Evolutionary conservation across 2,113 vertebrate species (phyloP), one percentile per base, ranked within the genome.

Genomic region (Piprites chloris): DNA sequence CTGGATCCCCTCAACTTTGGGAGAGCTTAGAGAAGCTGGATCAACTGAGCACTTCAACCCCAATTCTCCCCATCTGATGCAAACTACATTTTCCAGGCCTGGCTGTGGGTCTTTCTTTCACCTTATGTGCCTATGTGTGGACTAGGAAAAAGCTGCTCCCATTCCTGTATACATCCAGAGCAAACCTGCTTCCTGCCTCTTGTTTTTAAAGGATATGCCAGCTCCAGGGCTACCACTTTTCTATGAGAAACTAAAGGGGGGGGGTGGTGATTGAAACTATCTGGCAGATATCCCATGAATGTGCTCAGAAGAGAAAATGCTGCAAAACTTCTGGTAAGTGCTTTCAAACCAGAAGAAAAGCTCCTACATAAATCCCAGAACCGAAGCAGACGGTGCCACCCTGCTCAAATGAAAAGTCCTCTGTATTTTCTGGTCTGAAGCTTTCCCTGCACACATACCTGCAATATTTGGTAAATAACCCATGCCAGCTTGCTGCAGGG

Each of bases 271-370:
- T 59, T 85, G 74, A 85, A 90, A 77, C 44, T 6, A 4, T 27
- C 46, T 96, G 85, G 93, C 85, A 87, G 67, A 50, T 42, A 90
- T 32, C 90, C 85, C 79, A 47, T 6, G 67, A 83, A 75, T 76
- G 79, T 81, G 55, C 93, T 88, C 72, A 32, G 76, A 94, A 65
- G 9, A 90, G 78, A 93, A 95, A 96, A 85, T 19, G 42, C 84
- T 89, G 66, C 58, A 90, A 76, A 95, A 81, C 30, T 84, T 86
- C 66, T 74, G 85, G 75, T 42, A 73, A 90, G 79, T 71, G 75
- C 69, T 74, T 90, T 73, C 55, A 56, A 79, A 74, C 37, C 75
- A 84, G 75, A 71, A 88, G 42, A 91, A 91, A 90, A 94, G 62
- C 89, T 89, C 91, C 28, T 33, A 89, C 69, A 79, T 21, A 95